Evolutionary conservation across 2,113 vertebrate genomes (phyloP).

Genomic region (Etia nguti): DNA sequence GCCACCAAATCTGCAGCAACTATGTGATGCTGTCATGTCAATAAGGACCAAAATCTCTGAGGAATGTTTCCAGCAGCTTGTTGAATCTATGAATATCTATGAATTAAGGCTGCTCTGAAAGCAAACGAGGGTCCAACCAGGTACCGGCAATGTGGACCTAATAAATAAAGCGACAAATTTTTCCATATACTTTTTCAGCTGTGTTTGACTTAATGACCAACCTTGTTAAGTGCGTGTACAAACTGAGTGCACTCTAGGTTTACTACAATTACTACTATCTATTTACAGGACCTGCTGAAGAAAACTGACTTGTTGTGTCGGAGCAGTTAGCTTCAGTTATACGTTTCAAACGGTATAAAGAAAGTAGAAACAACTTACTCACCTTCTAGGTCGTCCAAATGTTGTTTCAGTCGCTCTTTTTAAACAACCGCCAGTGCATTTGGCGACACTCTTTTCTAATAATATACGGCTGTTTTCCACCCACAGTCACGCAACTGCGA

Average conservation of each 20-base stretch:
- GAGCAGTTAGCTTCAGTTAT: not conserved
- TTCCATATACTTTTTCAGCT: not conserved
- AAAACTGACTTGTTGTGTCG: not conserved
- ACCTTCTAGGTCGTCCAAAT: not conserved
- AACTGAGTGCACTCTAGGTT: not conserved
- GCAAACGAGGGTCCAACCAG: not conserved
- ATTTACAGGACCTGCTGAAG: not conserved
- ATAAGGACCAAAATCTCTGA: not conserved
- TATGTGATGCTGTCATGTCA: not conserved
- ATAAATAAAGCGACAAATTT: not conserved
- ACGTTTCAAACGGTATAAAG: not conserved
- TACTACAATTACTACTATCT: not conserved
- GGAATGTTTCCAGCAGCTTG: not conserved
- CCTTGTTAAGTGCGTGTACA: not conserved
- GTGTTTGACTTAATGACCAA: not conserved
- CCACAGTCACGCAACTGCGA: not conserved
- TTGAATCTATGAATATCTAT: not conserved
- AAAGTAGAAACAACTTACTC: not conserved
- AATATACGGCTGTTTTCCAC: fast-evolving
- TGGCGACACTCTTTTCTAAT: not conserved
- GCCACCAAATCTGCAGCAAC: not conserved
- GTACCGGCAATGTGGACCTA: not conserved
- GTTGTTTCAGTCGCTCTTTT: not conserved
- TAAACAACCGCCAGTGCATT: not conserved
- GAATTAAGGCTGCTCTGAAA: not conserved